phyloP scores from a whole-genome alignment of 2,888 invertebrate genomes.

The Ichneumoninae sp. region DNA sequence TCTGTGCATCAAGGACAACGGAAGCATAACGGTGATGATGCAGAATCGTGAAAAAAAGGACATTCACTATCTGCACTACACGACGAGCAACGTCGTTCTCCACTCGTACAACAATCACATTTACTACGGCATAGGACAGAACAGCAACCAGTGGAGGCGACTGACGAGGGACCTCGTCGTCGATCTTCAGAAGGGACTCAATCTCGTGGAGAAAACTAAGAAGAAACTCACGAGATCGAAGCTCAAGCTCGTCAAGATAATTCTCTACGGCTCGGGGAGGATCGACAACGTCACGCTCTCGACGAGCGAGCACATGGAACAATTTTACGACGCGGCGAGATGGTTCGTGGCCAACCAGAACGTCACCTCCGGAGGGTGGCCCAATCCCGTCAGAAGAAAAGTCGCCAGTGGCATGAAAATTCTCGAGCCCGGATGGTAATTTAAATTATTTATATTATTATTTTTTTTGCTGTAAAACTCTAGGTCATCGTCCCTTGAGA shows the following conservation, averaged over 20 bases:
- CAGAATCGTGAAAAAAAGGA: slow-evolving; percentile 92
- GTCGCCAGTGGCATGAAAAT: slow-evolving; percentile 91
- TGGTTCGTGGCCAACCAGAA: slow-evolving; percentile 97
- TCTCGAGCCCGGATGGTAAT: slow-evolving; percentile 93
- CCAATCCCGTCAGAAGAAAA: slow-evolving; percentile 93
- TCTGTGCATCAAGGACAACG: slow-evolving; percentile 90
- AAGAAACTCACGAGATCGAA: slow-evolving; percentile 90
- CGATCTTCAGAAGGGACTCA: slow-evolving; percentile 96
- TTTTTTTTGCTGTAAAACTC: background rate
- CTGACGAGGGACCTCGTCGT: slow-evolving; percentile 94
- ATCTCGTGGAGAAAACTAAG: slow-evolving; percentile 88
- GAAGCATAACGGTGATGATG: slow-evolving; percentile 91
- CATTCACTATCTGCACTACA: slow-evolving; percentile 92
- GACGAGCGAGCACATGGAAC: slow-evolving; percentile 93
- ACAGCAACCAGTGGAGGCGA: slow-evolving; percentile 89
- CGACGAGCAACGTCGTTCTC: slow-evolving; percentile 90
- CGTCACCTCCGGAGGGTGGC: slow-evolving; percentile 94
- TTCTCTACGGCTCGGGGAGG: slow-evolving; percentile 89
- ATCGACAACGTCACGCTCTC: slow-evolving; percentile 92
- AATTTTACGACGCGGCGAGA: slow-evolving; percentile 96
- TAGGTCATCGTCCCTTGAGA: too few relatives aligned
- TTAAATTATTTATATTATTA: slow-evolving; percentile 66
- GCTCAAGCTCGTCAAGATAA: slow-evolving; percentile 89
- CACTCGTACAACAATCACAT: slow-evolving; percentile 90
- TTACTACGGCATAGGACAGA: slow-evolving; percentile 92